Conservation (phyloP, 1,140 invertebrate species). For the Bombus sibiricus region DNA sequence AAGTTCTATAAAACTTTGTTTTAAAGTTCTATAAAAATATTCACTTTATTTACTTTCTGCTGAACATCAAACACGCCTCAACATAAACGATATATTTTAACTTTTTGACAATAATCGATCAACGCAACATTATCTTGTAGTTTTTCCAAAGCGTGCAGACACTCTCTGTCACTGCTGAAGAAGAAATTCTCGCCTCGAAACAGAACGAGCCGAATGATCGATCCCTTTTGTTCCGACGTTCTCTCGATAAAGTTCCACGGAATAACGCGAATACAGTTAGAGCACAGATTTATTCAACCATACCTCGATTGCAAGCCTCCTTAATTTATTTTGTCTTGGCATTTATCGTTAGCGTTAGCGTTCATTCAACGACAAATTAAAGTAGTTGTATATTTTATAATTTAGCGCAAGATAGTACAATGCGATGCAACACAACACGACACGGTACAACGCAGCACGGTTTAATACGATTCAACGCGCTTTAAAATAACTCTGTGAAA, state of each 20-base stretch:
- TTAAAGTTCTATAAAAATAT: no score
- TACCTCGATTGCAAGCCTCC: not conserved
- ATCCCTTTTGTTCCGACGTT: slow-evolving; percentile 52
- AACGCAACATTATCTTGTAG: not conserved
- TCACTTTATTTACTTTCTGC: not conserved
- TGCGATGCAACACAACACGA: no score
- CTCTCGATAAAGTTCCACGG: slow-evolving; percentile 19
- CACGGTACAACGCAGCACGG: no score
- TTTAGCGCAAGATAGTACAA: no score
- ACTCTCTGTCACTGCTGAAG: slow-evolving; percentile 43
- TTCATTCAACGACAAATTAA: no score
- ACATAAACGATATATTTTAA: not conserved
- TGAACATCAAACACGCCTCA: not conserved
- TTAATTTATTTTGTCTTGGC: slow-evolving; percentile 50
- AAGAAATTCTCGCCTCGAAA: slow-evolving; percentile 45
- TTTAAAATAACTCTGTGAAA: no score
- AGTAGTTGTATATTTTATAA: no score
- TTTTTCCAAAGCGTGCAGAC: slow-evolving; percentile 28
- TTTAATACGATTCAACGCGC: no score
- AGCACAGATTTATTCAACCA: not conserved
- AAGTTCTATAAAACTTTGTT: no score
- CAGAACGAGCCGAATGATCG: slow-evolving; percentile 52
- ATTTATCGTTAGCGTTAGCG: not conserved
- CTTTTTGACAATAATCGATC: not conserved
- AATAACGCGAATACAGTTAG: slow-evolving; percentile 29